Evolutionary conservation across 1,140 invertebrate species (phyloP), one percentile per base, ranked within the genome.

Genomic region (Cherax destructor): DNA sequence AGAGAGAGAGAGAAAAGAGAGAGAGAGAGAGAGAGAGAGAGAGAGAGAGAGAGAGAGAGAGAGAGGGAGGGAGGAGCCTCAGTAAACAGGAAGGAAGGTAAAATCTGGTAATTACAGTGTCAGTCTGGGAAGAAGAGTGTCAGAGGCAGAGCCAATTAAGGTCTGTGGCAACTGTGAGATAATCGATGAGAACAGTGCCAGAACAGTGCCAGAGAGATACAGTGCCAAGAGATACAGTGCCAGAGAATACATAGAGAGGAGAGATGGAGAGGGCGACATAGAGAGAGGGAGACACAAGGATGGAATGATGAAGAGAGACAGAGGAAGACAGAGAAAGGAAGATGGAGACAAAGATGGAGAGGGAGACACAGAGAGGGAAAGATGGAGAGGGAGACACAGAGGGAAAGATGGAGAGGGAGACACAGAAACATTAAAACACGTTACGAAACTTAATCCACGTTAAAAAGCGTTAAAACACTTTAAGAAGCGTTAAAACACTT

Each of bases 1-100:
- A 50, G 84, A 47, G 52, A 74, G 65, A 72, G 7, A 78, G 47
- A 77, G 18, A 87, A n/a, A n/a, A n/a, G 74, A 87, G 49, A 77
- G 3, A 79, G 72, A 78, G 50, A 78, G 24, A 30, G n/a, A 87
- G 5, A 61, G 21, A 47, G 49, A 78, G 47, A 61, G 9, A 59
- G 72, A 56, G 24, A 77, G 50, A 59, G 76, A 77, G 18, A 76
- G 21, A 86, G 30, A 76, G 30, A 49, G 18, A 77, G 10, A 3
- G 1, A 76, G 65, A 7, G 52, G 3, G 52, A 56, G 52, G 47
- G 24, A 21, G 49, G 2, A 47, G 9, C 4, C 24, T 16, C 9
- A 56, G 72, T 61, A 50, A 10, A 77, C 21, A 77, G 10, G n/a
- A n/a, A 74, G 10, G 47, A 50, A 16, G 11, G 49, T 16, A 24